These are phyloP conservation scores for Galleria mellonella DNA, from an alignment of 1,140 invertebrate genomes.

Conservation along the genomic window DNA sequence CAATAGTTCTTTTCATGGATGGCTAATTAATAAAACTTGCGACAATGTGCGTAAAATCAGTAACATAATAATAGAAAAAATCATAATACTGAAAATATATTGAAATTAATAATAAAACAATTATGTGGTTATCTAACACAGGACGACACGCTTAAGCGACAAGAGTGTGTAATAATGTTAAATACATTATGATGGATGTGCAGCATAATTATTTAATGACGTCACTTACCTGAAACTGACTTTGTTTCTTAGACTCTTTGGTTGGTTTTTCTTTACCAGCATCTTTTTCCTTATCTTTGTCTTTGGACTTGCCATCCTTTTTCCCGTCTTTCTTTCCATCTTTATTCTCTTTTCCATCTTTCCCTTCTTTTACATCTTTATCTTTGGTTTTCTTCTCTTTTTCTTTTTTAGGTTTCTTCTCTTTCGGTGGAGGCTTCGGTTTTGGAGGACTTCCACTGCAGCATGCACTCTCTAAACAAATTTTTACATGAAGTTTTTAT, in stretches of 20 bases:
- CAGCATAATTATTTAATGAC: conserved; percentile 36
- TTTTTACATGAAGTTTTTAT: not conserved
- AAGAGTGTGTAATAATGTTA: conserved; percentile 33
- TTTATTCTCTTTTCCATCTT: conserved; percentile 74
- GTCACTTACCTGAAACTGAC: conserved; percentile 76
- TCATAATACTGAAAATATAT: conserved; percentile 37
- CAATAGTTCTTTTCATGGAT: conserved; percentile 28
- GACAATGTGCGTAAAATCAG: conserved; percentile 29
- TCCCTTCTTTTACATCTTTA: conserved; percentile 74
- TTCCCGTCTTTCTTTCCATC: conserved; percentile 75
- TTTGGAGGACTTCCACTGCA: conserved; percentile 82
- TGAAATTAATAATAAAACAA: conserved; percentile 33
- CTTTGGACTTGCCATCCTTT: conserved; percentile 76
- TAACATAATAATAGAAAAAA: conserved; percentile 19
- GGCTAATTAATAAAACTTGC: conserved; percentile 34
- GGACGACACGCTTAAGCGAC: conserved; percentile 45
- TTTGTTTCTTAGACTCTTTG: conserved; percentile 79
- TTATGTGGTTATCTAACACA: conserved; percentile 53
- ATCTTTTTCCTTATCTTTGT: conserved; percentile 75
- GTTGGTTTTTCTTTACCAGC: conserved; percentile 68
- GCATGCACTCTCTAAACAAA: conserved; percentile 82
- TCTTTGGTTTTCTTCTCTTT: conserved; percentile 80
- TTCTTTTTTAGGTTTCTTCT: conserved; percentile 85
- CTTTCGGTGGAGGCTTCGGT: conserved; percentile 79
- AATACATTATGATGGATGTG: conserved; percentile 57